Evolutionary conservation across 2,797 vertebrate genomes (phyloP), one percentile per base, ranked within the genome.

Genomic region (Glyptemys insculpta): DNA sequence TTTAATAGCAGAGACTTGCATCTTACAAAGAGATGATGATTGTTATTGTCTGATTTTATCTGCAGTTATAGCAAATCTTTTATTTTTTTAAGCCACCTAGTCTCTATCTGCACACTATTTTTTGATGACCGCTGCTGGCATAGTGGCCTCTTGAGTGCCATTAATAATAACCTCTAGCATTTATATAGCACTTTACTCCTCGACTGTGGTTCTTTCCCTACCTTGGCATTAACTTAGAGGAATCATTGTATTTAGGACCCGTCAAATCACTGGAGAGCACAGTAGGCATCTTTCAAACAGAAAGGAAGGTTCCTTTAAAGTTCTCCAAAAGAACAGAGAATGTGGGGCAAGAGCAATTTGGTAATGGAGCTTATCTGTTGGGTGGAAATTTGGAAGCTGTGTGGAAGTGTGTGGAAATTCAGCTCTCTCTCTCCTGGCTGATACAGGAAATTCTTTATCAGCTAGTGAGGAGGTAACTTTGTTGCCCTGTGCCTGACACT

Each of bases 401-500:
- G 31, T 21, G 18, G 62, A 52, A 52, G 44, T 2, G 53, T 44
- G 83, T 54, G 81, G 87, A 90, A 83, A 59, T 44, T 6, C 76
- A 31, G n/a, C 16, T 4, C 10, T 27, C 3, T 25, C 3, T 50
- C 65, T 72, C 80, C 54, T 27, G 76, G 53, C 8, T 31, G 53
- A 72, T 79, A 57, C 79, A 93, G 74, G 34, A 25, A 89, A 7
- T 2, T 3, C 11, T 79, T 5, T 87, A 83, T 93, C 59, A 74
- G 0, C 21, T 7, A 2, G n/a, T 18, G 47, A 31, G 81, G 90
- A 83, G 90, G 74, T 76, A 86, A 0, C 83, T 14, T 91, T 83
- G 83, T 91, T 85, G 4, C 91, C 93, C 27, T 1, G 89, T 94
- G 57, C 94, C 86, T 96, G 93, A 12, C 86, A 27, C 89, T 54